Conservation (phyloP, 2,888 invertebrate species). For the Pollenia labialis region DNA sequence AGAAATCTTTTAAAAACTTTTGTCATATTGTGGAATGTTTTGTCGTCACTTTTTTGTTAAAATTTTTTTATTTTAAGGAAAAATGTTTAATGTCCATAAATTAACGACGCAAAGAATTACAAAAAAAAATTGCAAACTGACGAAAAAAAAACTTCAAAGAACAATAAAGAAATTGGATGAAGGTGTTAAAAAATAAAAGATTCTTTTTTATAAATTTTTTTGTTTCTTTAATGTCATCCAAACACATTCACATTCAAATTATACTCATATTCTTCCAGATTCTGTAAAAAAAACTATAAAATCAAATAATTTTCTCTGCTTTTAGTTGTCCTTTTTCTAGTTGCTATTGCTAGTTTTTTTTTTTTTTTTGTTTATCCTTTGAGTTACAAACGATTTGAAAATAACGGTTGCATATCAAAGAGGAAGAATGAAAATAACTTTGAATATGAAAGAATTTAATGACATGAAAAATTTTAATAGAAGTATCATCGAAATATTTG, state of each 20-base stretch:
- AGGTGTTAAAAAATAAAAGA: slow-evolving; percentile 82
- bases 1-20: slow-evolving; percentile 75
- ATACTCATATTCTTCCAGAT: slow-evolving; percentile 1
- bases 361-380: slow-evolving; percentile 30
- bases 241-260: slow-evolving; percentile 30
- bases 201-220: slow-evolving; percentile 40
- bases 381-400: slow-evolving; percentile 51
- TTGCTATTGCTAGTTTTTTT: slow-evolving; percentile 10
- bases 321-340: background rate
- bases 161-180: slow-evolving; percentile 81
- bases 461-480: slow-evolving; percentile 65
- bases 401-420: slow-evolving; percentile 55
- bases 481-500: slow-evolving; percentile 49
- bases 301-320: slow-evolving; percentile 35
- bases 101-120: slow-evolving; percentile 76
- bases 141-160: slow-evolving; percentile 72
- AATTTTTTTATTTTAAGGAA: slow-evolving; percentile 73
- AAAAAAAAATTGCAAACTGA: slow-evolving; percentile 1
- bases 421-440: background rate
- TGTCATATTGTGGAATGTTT: slow-evolving; percentile 83
- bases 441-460: slow-evolving; percentile 60
- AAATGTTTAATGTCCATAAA: slow-evolving; percentile 82
- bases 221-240: slow-evolving; percentile 59
- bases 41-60: slow-evolving; percentile 81
- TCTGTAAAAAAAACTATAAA: slow-evolving; percentile 16